Base-by-base conservation (phyloP, 2,888 invertebrate genomes). In the Eueremaeus valkanovi region DNA sequence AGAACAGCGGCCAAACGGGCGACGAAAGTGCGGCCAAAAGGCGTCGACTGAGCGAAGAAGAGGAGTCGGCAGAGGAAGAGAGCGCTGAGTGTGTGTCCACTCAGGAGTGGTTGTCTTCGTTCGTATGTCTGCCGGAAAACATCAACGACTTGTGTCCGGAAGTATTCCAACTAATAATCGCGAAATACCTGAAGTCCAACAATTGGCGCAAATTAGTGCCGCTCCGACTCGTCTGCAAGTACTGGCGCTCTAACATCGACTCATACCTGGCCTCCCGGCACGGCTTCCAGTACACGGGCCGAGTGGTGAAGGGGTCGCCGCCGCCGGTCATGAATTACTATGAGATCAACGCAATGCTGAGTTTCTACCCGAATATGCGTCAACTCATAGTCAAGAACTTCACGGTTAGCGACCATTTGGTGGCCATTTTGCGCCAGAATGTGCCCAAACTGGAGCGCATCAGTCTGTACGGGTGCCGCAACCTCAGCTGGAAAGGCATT, bases 321-420 rank as follows among this genome's bases (percentile, higher is more conserved):
- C 45, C 70, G 9, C 70, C 70, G 9, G 70, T 45, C 40, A 70
- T 70, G 45, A 70, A 70, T 27, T 70, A 70, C 45, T 70, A 70
- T 24, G 70, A 70, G 27, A 45, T 70, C 24, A 45, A 70, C 11
- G 70, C 70, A 27, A 70, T 70, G 70, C n/a, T 70, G 8, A 70
- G 70, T 27, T 70, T 45, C 29, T 70, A 70, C 24, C 70, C 70
- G 27, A 70, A 70, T 70, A 40, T 70, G 70, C 42, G 70, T 13
- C 70, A 70, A 70, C 27, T 70, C 13, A 70, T 70, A 45, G 70
- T 70, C 6, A 70, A 70, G 13, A 70, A 70, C 70, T 70, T 70
- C 18, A 70, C 70, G 0, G 70, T 45, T 13, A 45, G 45, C 24
- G 70, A 70, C 45, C 70, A 70, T 45, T 70, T 70, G 70, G 27